Base-by-base conservation (phyloP, 2,113 vertebrate species). In the Elanus axillaris region DNA sequence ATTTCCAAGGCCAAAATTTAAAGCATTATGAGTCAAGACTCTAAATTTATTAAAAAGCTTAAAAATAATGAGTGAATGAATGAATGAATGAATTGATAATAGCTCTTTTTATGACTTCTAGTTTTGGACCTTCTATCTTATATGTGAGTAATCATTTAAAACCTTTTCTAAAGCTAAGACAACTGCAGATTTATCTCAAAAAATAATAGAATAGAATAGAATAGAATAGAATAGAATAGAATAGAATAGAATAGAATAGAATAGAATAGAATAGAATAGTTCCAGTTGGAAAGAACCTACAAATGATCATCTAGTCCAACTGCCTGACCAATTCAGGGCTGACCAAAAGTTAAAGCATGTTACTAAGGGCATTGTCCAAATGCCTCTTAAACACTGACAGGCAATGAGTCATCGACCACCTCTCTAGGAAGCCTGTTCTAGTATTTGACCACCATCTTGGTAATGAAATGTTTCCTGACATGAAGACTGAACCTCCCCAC, bases 351-450 rank as follows among this genome's bases (percentile, higher is more conserved):
- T 60, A 40, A 74, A 48, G 31, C 3, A 7, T 15, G 1, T 45
- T 50, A 10, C 32, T 48, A 26, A 40, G n/a, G 7, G 22, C 25
- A 63, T 55, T 68, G 17, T 10, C 18, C 31, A 80, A 80, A 67
- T 55, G 26, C 6, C 16, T 85, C 43, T 50, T 50, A 31, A 59
- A 43, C 11, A 19, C 22, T 34, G 13, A 13, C 14, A 59, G 13
- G 9, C 23, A 3, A 8, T 55, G 20, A 6, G 14, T 4, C 11
- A 34, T 48, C 4, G 2, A 45, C 23, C 4, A 21, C 15, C 5
- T 60, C 32, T 31, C 29, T 42, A 17, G 55, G 15, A 52, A 38
- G 10, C 3, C 13, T 47, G 40, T 68, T 27, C 36, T 17, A 82
- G 9, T 32, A 47, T 60, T 38, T 74, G 19, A 52, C 23, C 3